phyloP scores from a whole-genome alignment of 1,140 invertebrate genomes.

The Hycleus cichorii region DNA sequence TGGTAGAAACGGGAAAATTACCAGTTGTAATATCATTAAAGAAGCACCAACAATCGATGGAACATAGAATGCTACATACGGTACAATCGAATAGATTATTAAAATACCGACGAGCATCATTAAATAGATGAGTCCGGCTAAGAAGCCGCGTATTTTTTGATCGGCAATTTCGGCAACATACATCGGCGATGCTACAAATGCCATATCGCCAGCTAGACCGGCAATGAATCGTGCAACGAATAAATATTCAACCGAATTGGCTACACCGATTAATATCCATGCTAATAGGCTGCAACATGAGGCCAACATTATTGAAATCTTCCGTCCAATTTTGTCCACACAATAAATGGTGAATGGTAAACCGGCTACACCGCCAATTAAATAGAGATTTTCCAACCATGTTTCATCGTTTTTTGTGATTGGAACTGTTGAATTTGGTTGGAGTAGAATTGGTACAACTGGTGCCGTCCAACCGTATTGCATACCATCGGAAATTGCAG shows the following conservation, averaged over 20 bases:
- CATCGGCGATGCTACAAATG: conserved; percentile 36
- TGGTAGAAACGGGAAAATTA: conserved; percentile 27
- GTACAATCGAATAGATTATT: conserved; percentile 37
- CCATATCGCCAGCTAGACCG: conserved; percentile 31
- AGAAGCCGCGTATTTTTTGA: conserved; percentile 8
- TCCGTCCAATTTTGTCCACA: conserved; percentile 58
- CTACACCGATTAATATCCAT: conserved; percentile 52
- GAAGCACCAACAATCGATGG: conserved; percentile 25
- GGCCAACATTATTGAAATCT: conserved; percentile 49
- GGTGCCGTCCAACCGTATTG: conserved; percentile 56
- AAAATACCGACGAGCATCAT: conserved; percentile 34
- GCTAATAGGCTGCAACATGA: conserved; percentile 52
- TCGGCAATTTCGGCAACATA: conserved; percentile 38
- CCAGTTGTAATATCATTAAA: conserved; percentile 19
- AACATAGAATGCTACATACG: conserved; percentile 21
- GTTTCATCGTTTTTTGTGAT: conserved; percentile 32
- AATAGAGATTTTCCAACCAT: conserved; percentile 55
- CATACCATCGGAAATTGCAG: conserved; percentile 37
- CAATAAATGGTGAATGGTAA: conserved; percentile 47
- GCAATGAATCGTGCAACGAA: conserved; percentile 44
- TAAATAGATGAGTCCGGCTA: conserved; percentile 23
- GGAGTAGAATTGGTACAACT: conserved; percentile 45
- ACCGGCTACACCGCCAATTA: conserved; percentile 53
- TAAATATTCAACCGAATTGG: conserved; percentile 39
- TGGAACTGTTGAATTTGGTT: conserved; percentile 31